Evolutionary conservation across 2,113 vertebrate genomes (phyloP).

Genomic region (Paedocypris sp.): DNA sequence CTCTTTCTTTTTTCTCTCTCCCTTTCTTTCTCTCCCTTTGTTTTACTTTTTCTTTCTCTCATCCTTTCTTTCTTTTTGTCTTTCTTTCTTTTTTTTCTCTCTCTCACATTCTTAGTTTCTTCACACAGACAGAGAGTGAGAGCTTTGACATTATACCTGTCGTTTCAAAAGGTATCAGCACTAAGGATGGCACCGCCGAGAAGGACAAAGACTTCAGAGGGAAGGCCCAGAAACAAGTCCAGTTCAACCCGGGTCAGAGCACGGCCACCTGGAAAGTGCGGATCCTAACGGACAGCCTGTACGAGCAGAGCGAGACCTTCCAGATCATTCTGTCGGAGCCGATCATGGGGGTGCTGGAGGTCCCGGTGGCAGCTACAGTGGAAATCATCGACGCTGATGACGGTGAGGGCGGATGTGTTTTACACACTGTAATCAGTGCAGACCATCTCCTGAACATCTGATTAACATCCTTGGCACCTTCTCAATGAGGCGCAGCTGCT

Average conservation of each 20-base stretch:
- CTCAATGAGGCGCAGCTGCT: not conserved
- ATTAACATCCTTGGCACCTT: not conserved
- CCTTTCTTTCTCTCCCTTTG: too few relatives aligned
- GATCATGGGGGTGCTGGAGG: slow-evolving; percentile 81
- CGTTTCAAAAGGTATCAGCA: slow-evolving; percentile 70
- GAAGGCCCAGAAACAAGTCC: slow-evolving; percentile 88
- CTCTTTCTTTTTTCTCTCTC: too few relatives aligned
- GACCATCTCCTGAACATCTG: slow-evolving; percentile 18
- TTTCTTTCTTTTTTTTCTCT: too few relatives aligned
- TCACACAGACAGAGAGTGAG: too few relatives aligned
- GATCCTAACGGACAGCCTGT: slow-evolving; percentile 69
- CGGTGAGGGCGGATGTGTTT: not conserved
- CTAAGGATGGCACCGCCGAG: slow-evolving; percentile 75
- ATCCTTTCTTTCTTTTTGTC: too few relatives aligned
- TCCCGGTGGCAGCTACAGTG: slow-evolving; percentile 66
- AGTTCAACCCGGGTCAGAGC: slow-evolving; percentile 90
- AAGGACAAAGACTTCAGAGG: slow-evolving; percentile 86
- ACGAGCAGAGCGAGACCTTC: slow-evolving; percentile 79
- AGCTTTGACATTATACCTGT: not conserved
- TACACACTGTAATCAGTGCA: slow-evolving; percentile 8
- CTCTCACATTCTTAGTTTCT: too few relatives aligned
- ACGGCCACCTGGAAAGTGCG: slow-evolving; percentile 78
- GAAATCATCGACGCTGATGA: slow-evolving; percentile 87
- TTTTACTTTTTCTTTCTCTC: too few relatives aligned
- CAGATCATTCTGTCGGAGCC: slow-evolving; percentile 84